phyloP scores from a whole-genome alignment of 2,888 invertebrate species.

The Quadroppia sp. region DNA sequence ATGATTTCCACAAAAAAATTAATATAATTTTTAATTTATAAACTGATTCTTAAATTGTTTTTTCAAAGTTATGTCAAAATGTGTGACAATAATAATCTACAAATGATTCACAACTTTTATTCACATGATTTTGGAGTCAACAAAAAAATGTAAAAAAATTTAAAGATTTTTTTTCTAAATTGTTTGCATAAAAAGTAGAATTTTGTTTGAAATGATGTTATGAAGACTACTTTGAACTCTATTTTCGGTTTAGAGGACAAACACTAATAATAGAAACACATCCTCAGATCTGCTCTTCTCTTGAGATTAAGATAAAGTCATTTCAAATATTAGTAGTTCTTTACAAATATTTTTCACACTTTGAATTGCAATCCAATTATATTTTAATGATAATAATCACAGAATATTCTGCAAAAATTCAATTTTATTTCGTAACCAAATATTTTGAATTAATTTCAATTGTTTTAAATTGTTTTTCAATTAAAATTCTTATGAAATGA shows the following conservation, averaged over 20 bases:
- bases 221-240: constrained; percentile 13
- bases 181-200: constrained; percentile 19
- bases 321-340: background rate
- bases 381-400: no score
- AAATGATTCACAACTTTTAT: no score
- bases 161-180: background rate
- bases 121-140: constrained; percentile 23
- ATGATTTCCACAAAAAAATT: background rate
- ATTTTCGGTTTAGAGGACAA: constrained; percentile 32
- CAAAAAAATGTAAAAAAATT: constrained; percentile 4
- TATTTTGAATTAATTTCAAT: background rate
- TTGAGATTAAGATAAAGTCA: background rate
- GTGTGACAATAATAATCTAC: background rate
- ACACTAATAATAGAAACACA: constrained; percentile 15
- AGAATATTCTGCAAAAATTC: background rate
- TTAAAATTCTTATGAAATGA: background rate
- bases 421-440: no score
- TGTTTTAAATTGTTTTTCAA: background rate
- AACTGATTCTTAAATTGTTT: no score
- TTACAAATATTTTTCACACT: background rate
- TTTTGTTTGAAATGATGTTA: constrained; percentile 6
- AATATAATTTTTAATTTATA: no score
- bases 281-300: background rate
- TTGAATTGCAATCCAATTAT: no score
- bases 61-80: background rate